Evolutionary conservation across 2,888 invertebrate genomes (phyloP).

Genomic region (Eilema griseolum): DNA sequence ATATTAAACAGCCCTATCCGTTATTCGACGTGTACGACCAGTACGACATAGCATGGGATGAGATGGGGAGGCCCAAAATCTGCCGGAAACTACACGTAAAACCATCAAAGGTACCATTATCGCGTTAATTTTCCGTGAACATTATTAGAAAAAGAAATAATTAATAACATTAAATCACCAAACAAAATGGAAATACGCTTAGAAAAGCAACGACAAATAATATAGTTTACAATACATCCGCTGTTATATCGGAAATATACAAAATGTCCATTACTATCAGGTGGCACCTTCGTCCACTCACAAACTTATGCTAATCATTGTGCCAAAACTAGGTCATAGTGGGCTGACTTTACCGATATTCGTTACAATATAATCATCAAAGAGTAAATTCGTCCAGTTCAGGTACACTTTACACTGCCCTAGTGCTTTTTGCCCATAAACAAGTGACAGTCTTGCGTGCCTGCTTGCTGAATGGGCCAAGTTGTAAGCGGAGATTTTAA

Average conservation of each 20-base stretch:
- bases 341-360: constrained; percentile 48
- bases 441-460: constrained; percentile 75
- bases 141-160: no score
- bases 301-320: neutral
- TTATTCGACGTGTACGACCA: no score
- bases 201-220: no score
- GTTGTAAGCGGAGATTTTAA: constrained; percentile 22
- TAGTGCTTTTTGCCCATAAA: constrained; percentile 72
- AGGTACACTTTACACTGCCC: constrained; percentile 60
- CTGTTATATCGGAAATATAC: neutral
- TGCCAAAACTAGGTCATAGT: constrained; percentile 20
- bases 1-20: no score
- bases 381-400: constrained; percentile 54
- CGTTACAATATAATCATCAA: constrained; percentile 61
- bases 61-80: no score
- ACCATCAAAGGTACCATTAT: no score
- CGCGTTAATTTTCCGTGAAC: no score
- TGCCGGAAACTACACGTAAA: no score
- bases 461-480: constrained; percentile 50
- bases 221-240: neutral
- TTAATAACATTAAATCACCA: no score
- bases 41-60: no score
- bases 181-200: no score
- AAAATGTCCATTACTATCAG: constrained; percentile 1
- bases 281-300: neutral